phyloP scores from a whole-genome alignment of 1,140 invertebrate genomes.

The Temnothorax longispinosus region DNA sequence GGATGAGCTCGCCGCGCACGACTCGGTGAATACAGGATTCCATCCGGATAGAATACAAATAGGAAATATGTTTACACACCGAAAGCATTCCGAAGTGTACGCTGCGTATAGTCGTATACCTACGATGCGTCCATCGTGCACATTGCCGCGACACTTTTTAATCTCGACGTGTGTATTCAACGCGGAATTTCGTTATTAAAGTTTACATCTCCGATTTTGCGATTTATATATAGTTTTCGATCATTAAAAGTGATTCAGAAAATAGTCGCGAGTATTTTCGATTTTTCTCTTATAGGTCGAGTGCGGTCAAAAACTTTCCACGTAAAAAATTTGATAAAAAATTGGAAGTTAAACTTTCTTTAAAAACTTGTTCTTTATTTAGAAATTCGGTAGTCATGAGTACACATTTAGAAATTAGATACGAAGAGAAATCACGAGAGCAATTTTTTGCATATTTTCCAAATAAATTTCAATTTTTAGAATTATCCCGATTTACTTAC shows the following conservation, averaged over 20 bases:
- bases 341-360: background rate
- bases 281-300: too few species aligned
- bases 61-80: slow-evolving; percentile 81
- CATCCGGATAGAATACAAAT: slow-evolving; percentile 81
- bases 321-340: background rate
- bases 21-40: slow-evolving; percentile 56
- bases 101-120: background rate
- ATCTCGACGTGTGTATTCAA: slow-evolving; percentile 12
- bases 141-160: slow-evolving; percentile 41
- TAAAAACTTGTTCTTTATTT: background rate
- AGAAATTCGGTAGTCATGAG: background rate
- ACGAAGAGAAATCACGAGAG: background rate
- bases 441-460: background rate
- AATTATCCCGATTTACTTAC: background rate
- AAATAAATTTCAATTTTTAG: background rate
- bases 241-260: background rate
- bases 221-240: background rate
- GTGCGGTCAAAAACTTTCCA: background rate
- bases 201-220: background rate
- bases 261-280: background rate
- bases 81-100: slow-evolving; percentile 62
- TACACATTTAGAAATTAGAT: background rate
- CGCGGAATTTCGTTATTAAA: background rate
- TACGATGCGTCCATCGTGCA: slow-evolving; percentile 3
- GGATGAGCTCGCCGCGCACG: slow-evolving; percentile 53